Percentiles rank a stretch among this genome's conserved stretches.
These are phyloP conservation scores for Drosophila kanekoi DNA, from an alignment of 2,888 invertebrate genomes.

Conservation along the genomic window DNA sequence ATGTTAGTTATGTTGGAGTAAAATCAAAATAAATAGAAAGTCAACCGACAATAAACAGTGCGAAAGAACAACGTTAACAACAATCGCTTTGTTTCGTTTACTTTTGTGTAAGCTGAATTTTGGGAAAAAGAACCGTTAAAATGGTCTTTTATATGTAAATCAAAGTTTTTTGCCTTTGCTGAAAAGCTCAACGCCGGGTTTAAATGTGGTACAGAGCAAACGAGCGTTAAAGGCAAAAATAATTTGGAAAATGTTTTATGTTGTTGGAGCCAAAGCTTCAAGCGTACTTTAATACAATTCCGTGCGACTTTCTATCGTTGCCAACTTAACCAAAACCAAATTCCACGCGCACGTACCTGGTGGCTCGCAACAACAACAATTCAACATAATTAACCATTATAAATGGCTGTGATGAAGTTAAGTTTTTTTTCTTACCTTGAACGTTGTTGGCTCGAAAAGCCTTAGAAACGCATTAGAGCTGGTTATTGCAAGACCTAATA, in stretches of 20 bases:
- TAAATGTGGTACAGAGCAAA: neutral
- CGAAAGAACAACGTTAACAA: slow-evolving; percentile 5
- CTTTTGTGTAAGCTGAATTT: slow-evolving; percentile 19
- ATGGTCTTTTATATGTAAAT: slow-evolving; percentile 19
- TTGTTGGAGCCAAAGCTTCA: neutral
- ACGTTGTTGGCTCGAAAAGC: slow-evolving; percentile 11
- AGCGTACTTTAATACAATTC: slow-evolving; percentile 26
- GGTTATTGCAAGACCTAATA: slow-evolving; percentile 1
- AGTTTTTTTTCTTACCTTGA: slow-evolving; percentile 29
- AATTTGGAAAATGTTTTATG: neutral
- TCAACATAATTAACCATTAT: slow-evolving; percentile 46
- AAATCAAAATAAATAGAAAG: slow-evolving; percentile 30
- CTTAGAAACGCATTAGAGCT: neutral
- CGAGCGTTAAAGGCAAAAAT: neutral
- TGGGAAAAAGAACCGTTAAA: slow-evolving; percentile 31
- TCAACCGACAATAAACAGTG: slow-evolving; percentile 17
- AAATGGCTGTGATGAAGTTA: slow-evolving; percentile 27
- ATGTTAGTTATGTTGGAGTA: neutral
- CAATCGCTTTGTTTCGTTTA: slow-evolving; percentile 10
- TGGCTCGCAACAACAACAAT: slow-evolving; percentile 13
- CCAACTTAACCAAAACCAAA: slow-evolving; percentile 16
- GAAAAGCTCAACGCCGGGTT: neutral
- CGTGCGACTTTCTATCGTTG: slow-evolving; percentile 56
- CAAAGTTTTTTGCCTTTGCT: neutral
- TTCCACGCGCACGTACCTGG: slow-evolving; percentile 10